phyloP scores from a whole-genome alignment of 2,888 invertebrate genomes.

The Parascotia fuliginaria region DNA sequence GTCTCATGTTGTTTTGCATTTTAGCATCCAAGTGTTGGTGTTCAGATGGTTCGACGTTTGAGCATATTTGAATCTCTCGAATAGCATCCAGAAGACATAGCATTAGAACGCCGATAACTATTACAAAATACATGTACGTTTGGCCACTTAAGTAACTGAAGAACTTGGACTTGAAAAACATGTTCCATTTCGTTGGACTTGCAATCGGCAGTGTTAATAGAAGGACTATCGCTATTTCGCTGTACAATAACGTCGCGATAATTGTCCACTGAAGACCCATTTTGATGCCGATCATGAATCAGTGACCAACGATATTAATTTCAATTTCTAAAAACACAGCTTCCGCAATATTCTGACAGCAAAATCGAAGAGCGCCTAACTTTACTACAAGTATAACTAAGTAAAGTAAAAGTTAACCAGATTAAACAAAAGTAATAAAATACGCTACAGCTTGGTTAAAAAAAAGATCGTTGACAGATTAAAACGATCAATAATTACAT shows the following conservation, averaged over 20 bases:
- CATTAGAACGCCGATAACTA: slow-evolving; percentile 94
- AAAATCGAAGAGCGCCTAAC: too few species aligned
- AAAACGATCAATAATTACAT: too few species aligned
- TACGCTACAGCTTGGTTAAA: too few species aligned
- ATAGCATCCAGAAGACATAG: slow-evolving; percentile 97
- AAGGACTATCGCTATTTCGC: slow-evolving; percentile 94
- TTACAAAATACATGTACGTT: slow-evolving; percentile 92
- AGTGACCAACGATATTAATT: too few species aligned
- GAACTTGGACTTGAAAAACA: slow-evolving; percentile 95
- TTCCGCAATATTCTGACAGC: too few species aligned
- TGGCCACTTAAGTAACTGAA: slow-evolving; percentile 91
- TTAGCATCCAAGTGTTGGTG: slow-evolving; percentile 93
- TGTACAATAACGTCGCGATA: slow-evolving; percentile 96
- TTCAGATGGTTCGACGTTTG: slow-evolving; percentile 86
- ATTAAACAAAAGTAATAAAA: too few species aligned
- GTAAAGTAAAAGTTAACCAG: too few species aligned
- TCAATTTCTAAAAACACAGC: too few species aligned
- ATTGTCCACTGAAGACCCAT: slow-evolving; percentile 99
- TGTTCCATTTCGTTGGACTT: slow-evolving; percentile 95
- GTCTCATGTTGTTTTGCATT: slow-evolving; percentile 96
- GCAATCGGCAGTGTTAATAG: slow-evolving; percentile 95
- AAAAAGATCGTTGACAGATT: too few species aligned
- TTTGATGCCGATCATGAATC: slow-evolving; percentile 54
- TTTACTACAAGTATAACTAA: too few species aligned
- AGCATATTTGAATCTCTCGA: slow-evolving; percentile 96